Percentiles rank a stretch among this genome's conserved stretches.
Conservation (phyloP, 2,797 vertebrate genomes). For the Rhynchotus rufescens region DNA sequence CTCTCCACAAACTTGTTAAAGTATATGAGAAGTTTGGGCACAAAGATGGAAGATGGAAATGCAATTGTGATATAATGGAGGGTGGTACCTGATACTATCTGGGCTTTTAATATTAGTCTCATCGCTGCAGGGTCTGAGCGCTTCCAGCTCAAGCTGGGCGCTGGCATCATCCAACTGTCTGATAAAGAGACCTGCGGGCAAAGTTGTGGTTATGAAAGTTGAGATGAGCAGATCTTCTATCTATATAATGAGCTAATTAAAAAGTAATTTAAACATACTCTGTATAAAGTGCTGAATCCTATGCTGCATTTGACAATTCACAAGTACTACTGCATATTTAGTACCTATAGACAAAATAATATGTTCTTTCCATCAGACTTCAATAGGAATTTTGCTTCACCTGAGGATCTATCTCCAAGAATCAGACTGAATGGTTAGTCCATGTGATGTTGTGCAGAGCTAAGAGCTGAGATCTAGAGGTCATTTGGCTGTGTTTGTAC, state of each 20-base stretch:
- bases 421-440: not conserved
- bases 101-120: constrained; percentile 61
- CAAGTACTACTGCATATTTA: constrained; percentile 51
- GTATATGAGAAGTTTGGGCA: not conserved
- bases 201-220: constrained; percentile 58
- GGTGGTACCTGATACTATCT: constrained; percentile 66
- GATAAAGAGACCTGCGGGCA: constrained; percentile 59
- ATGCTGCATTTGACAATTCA: constrained; percentile 47
- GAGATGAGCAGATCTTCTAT: constrained; percentile 60
- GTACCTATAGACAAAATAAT: constrained; percentile 14
- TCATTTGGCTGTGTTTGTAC: not conserved
- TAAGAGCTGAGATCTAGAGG: not conserved
- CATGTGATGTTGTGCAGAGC: not conserved
- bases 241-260: constrained; percentile 71
- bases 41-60: constrained; percentile 49
- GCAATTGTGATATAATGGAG: constrained; percentile 39
- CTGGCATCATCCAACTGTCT: constrained; percentile 51
- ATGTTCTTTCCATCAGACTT: not conserved
- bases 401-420: not conserved
- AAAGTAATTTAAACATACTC: constrained; percentile 68
- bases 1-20: constrained; percentile 8
- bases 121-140: constrained; percentile 5
- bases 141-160: constrained; percentile 45
- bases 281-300: constrained; percentile 60
- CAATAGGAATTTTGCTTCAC: constrained; percentile 8